These are phyloP conservation scores for Tapera naevia DNA, from an alignment of 2,797 vertebrate species.

Conservation along the genomic window DNA sequence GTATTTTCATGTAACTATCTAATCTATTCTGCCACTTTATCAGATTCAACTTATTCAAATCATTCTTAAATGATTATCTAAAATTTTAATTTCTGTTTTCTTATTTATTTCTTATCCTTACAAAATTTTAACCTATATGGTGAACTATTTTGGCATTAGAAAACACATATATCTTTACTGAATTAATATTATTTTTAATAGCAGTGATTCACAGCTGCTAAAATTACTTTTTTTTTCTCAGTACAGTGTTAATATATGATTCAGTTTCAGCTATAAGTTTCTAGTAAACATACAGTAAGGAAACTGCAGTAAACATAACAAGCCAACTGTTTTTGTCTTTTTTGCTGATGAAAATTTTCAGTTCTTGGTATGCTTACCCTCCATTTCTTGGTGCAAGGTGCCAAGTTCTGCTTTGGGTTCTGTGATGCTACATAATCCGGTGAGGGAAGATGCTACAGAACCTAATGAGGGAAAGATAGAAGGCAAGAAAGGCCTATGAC, in stretches of 20 bases:
- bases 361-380: not conserved
- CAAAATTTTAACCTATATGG: not conserved
- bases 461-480: not conserved
- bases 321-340: not conserved
- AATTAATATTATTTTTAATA: not conserved
- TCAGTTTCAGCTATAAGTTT: not conserved
- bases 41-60: not conserved
- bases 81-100: not conserved
- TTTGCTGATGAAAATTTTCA: not conserved
- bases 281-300: too few species aligned
- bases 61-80: not conserved
- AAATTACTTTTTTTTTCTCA: not conserved
- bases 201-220: not conserved
- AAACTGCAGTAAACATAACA: not conserved
- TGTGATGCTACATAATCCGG: not conserved
- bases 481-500: not conserved
- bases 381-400: not conserved
- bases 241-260: not conserved
- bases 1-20: not conserved
- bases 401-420: not conserved
- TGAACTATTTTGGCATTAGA: not conserved
- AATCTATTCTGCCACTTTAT: not conserved
- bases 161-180: not conserved
- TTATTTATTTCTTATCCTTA: not conserved
- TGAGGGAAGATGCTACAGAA: too few species aligned